Conservation (phyloP, 1,140 invertebrate species). For the Dendroctonus ponderosae region DNA sequence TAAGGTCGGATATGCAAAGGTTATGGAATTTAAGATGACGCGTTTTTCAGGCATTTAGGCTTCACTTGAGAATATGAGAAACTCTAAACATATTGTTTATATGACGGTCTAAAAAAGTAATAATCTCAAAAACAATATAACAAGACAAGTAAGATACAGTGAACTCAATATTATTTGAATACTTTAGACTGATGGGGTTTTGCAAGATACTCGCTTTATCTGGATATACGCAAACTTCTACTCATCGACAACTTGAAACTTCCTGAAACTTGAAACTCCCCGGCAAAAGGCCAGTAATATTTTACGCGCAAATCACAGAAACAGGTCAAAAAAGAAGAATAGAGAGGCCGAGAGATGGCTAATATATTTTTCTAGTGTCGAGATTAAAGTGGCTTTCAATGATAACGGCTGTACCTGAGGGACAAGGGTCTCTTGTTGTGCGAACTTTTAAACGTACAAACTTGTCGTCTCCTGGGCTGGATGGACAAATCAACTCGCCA, state of each 20-base stretch:
- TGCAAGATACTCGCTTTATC: too few relatives aligned
- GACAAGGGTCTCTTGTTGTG: constrained; percentile 11
- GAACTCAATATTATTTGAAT: too few relatives aligned
- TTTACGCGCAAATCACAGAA: constrained; percentile 3
- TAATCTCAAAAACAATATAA: too few relatives aligned
- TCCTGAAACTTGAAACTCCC: constrained; percentile 7
- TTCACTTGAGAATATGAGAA: too few relatives aligned
- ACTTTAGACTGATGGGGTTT: too few relatives aligned
- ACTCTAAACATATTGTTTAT: too few relatives aligned
- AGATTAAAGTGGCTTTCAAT: constrained; percentile 15
- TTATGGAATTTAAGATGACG: too few relatives aligned
- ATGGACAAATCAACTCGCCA: constrained; percentile 7
- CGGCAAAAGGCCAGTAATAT: constrained; percentile 3
- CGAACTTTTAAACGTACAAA: constrained; percentile 11
- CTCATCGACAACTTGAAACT: neutral
- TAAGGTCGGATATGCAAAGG: too few relatives aligned
- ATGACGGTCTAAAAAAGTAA: too few relatives aligned
- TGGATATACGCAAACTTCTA: too few relatives aligned
- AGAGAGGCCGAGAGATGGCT: constrained; percentile 2
- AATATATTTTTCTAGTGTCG: constrained; percentile 17
- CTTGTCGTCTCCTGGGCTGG: constrained; percentile 5
- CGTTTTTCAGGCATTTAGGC: too few relatives aligned
- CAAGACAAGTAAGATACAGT: too few relatives aligned
- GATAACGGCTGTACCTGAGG: constrained; percentile 8
- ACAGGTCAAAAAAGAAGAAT: constrained; percentile 6